These are phyloP conservation scores for Arremon brunneinucha DNA, from an alignment of 2,797 vertebrate genomes.

Conservation along the genomic window DNA sequence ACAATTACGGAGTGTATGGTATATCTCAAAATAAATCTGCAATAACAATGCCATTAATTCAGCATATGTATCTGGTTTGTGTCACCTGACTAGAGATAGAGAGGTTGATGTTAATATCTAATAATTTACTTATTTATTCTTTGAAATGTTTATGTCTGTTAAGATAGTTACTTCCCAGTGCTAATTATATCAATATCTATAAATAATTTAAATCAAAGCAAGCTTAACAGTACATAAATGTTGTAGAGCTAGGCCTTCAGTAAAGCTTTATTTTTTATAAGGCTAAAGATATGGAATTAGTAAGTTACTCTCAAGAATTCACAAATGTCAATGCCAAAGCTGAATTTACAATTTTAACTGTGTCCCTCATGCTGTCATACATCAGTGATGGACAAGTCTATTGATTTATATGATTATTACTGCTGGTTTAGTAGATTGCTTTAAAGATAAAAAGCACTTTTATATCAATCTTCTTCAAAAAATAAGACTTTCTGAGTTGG, in stretches of 20 bases:
- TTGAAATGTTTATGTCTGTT: not conserved
- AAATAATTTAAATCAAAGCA: conserved; percentile 18
- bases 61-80: not conserved
- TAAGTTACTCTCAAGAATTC: not conserved
- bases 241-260: not conserved
- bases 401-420: not conserved
- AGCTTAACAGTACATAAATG: not conserved
- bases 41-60: not conserved
- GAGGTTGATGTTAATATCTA: not conserved
- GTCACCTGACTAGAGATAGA: not conserved
- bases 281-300: not conserved
- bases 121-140: not conserved
- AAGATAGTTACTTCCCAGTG: not conserved
- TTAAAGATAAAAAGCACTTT: not conserved
- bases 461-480: not conserved
- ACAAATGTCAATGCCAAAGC: not conserved
- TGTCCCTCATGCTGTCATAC: not conserved
- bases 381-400: not conserved
- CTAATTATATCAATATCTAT: not conserved
- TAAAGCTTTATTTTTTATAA: not conserved
- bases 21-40: not conserved
- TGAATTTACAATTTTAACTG: not conserved
- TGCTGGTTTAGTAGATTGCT: not conserved
- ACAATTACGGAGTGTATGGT: not conserved
- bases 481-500: not conserved